Base-by-base conservation (phyloP, 2,113 vertebrate genomes). In the Aphelocoma coerulescens region DNA sequence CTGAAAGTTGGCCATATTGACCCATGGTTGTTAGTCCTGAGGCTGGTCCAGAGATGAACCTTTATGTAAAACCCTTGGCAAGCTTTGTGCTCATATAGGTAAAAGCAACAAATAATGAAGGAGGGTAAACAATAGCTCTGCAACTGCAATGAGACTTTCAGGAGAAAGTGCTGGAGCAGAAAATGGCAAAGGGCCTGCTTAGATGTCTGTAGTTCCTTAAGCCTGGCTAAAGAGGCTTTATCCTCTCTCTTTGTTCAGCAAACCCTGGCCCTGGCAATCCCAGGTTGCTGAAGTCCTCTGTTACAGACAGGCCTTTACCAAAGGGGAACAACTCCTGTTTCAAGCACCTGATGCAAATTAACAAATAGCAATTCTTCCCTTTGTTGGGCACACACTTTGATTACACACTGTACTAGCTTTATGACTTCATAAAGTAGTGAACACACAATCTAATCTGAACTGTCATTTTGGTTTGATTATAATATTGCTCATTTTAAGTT, bases 401-500 rank as follows among this genome's bases (percentile, higher is more conserved):
- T 90, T 90, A 69, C 71, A 69, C 28, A 37, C 58, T 68, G 61
- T 43, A 52, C 43, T 72, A 48, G 32, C 59, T 85, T 97, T 87
- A 94, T 88, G 84, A 68, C 82, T 93, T 94, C 69, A 88, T 95
- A 82, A 94, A 62, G 49, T 49, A 49, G 35, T 35, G 54, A 89
- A 48, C 69, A 89, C 69, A 68, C 13, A 3, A 78, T 81, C 44
- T 91, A 91, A 95, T 92, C 91, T 94, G 76, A 94, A 13, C 69
- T 71, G 55, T 55, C 77, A 49, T 78, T 84, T 87, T 68, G 39
- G 43, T 65, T 89, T 80, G 48, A 67, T 88, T 58, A 76, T 48
- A 80, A 62, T 51, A 72, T 51, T 73, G 49, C 62, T 79, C 61
- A 46, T 79, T 82, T 88, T 75, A 65, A 86, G 17, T 67, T 95